Evolutionary conservation across 2,797 vertebrate species (phyloP).

Genomic region (Hirundo rustica): DNA sequence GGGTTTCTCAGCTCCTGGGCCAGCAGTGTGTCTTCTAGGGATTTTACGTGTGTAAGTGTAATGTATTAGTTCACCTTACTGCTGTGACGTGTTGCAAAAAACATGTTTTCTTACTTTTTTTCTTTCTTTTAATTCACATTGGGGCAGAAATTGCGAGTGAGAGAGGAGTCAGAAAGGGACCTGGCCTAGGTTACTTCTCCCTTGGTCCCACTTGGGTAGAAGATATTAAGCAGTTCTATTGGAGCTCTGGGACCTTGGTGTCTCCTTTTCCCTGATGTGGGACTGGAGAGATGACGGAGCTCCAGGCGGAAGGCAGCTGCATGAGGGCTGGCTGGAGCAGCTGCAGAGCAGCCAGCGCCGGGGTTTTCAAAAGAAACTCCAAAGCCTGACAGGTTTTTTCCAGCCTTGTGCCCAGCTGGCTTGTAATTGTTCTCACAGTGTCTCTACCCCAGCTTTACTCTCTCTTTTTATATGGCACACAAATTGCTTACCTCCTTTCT

Average conservation of each 20-base stretch:
- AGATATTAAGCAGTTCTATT: neutral
- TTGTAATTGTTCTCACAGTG: neutral
- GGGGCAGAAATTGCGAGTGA: neutral
- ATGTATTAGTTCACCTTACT: neutral
- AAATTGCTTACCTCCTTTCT: neutral
- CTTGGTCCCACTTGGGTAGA: neutral
- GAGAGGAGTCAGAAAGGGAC: neutral
- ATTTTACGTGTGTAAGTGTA: neutral
- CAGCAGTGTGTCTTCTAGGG: neutral
- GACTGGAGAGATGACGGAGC: neutral
- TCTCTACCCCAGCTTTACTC: neutral
- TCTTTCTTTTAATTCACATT: neutral
- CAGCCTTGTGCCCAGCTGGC: neutral
- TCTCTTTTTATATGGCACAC: neutral
- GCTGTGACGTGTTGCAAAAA: neutral
- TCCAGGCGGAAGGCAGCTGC: neutral
- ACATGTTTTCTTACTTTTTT: neutral
- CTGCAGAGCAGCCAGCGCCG: rapidly evolving
- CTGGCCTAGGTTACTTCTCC: neutral
- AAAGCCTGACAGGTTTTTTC: neutral
- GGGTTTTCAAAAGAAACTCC: neutral
- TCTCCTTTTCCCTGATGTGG: rapidly evolving
- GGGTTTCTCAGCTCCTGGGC: neutral
- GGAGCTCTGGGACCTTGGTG: neutral
- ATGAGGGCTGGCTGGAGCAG: neutral